phyloP scores from a whole-genome alignment of 2,797 vertebrate genomes.

The Podarcis siculus region DNA sequence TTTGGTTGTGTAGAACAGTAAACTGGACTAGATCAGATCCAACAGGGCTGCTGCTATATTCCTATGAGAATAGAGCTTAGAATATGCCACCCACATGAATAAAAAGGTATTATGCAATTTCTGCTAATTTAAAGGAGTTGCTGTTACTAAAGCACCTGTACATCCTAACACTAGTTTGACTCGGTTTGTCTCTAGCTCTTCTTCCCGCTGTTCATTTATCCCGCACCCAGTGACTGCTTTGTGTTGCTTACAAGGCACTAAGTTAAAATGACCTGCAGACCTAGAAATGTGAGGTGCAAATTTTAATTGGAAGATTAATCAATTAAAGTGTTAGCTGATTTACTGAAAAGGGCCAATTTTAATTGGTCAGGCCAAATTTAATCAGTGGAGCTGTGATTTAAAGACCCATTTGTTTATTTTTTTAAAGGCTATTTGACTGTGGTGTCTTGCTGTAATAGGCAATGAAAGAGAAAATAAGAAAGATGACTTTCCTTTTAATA shows the following conservation, averaged over 20 bases:
- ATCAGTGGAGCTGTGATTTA: conserved; percentile 21
- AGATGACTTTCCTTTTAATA: background rate
- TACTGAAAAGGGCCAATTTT: background rate
- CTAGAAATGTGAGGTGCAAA: background rate
- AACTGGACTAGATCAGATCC: background rate
- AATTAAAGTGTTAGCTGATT: conserved; percentile 18
- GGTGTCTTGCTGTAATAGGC: background rate
- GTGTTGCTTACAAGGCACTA: conserved; percentile 2
- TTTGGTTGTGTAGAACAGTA: background rate
- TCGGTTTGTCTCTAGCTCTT: background rate
- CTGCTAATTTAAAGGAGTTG: background rate
- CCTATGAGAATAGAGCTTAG: background rate
- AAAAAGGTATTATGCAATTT: background rate
- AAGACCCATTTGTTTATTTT: conserved; percentile 7
- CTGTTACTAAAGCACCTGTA: background rate
- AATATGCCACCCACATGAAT: background rate
- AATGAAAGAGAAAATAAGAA: conserved; percentile 21
- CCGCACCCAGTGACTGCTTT: background rate
- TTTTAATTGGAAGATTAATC: conserved; percentile 20
- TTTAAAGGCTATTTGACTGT: background rate
- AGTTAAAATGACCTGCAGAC: conserved; percentile 1
- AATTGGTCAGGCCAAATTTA: conserved; percentile 26
- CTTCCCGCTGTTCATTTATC: background rate
- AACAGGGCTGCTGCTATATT: background rate
- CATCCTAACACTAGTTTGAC: background rate